Percentiles rank a stretch among this genome's conserved stretches.
Conservation (phyloP, 2,888 invertebrate genomes). For the Nematopogon swammerdamellus region DNA sequence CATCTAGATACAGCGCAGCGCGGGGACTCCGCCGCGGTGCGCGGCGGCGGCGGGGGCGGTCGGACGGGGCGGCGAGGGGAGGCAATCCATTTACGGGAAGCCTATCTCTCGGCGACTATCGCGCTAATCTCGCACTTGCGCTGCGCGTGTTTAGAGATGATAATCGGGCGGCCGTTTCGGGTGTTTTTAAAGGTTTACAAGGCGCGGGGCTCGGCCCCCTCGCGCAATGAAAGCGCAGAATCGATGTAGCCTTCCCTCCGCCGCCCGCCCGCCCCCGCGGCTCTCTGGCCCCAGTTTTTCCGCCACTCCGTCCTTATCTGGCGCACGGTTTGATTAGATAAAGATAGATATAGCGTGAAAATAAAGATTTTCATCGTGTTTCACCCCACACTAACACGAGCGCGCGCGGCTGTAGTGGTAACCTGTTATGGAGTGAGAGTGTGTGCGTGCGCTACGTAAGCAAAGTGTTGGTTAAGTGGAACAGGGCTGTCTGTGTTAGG, state of each 20-base stretch:
- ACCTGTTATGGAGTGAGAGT: slow-evolving; percentile 16
- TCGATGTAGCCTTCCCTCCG: slow-evolving; percentile 57
- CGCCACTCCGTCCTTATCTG: slow-evolving; percentile 55
- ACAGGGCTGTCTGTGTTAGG: neutral
- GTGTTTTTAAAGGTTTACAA: slow-evolving; percentile 56
- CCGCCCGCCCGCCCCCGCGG: slow-evolving; percentile 30
- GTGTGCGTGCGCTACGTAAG: slow-evolving; percentile 19
- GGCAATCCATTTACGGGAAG: slow-evolving; percentile 52
- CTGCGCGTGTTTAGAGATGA: slow-evolving; percentile 42
- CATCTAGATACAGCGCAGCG: slow-evolving; percentile 37
- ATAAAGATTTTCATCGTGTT: slow-evolving; percentile 59
- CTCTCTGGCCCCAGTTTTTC: slow-evolving; percentile 38
- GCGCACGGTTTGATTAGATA: slow-evolving; percentile 49
- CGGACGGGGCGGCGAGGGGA: slow-evolving; percentile 28
- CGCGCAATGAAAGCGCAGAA: slow-evolving; percentile 58
- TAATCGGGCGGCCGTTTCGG: slow-evolving; percentile 46
- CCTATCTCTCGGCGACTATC: slow-evolving; percentile 34
- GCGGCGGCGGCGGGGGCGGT: too few species aligned
- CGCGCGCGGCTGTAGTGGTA: slow-evolving; percentile 5
- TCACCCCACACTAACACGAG: slow-evolving; percentile 35
- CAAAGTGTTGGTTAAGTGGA: neutral
- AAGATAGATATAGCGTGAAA: slow-evolving; percentile 58
- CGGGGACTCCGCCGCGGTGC: too few species aligned
- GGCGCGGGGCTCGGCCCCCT: slow-evolving; percentile 23
- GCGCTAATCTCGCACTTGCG: slow-evolving; percentile 23